Evolutionary conservation across 2,888 invertebrate species (phyloP).

Genomic region (Acanthosepion pharaonis): DNA sequence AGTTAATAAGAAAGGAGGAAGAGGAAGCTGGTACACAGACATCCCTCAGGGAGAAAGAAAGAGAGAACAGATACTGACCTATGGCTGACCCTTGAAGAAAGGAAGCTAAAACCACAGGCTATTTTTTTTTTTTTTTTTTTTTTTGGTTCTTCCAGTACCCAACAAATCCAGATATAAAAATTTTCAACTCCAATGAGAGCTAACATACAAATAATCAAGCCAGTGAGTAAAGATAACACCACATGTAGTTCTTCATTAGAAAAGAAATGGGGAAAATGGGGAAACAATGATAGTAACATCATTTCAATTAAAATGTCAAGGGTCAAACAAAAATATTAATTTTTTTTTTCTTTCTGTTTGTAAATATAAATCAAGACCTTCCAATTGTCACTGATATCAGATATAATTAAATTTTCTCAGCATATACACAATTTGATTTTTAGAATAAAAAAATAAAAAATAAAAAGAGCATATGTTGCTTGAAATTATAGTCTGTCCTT

Average conservation of each 20-base stretch:
- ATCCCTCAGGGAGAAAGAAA: neutral
- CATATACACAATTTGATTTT: neutral
- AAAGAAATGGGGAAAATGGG: neutral
- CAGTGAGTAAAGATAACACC: neutral
- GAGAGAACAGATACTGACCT: neutral
- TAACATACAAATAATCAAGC: neutral
- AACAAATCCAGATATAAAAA: neutral
- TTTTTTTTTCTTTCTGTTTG: too few species aligned
- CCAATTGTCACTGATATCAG: neutral
- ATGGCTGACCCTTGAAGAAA: conserved; percentile 4
- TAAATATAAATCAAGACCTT: neutral
- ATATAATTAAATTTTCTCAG: neutral
- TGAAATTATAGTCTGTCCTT: neutral
- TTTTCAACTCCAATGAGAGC: neutral
- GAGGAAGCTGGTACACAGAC: neutral
- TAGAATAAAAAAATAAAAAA: neutral
- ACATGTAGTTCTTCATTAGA: neutral
- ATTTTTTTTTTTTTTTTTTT: too few species aligned
- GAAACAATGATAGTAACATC: neutral
- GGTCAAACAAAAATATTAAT: neutral
- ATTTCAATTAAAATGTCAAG: neutral
- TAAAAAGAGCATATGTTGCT: neutral
- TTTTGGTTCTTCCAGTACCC: neutral
- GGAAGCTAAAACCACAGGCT: neutral
- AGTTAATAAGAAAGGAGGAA: neutral